A percentile compares a stretch with the other conserved stretches of the same genome.
Conservation (phyloP, 2,113 vertebrate genomes). For the Phylloscopus whistleri region DNA sequence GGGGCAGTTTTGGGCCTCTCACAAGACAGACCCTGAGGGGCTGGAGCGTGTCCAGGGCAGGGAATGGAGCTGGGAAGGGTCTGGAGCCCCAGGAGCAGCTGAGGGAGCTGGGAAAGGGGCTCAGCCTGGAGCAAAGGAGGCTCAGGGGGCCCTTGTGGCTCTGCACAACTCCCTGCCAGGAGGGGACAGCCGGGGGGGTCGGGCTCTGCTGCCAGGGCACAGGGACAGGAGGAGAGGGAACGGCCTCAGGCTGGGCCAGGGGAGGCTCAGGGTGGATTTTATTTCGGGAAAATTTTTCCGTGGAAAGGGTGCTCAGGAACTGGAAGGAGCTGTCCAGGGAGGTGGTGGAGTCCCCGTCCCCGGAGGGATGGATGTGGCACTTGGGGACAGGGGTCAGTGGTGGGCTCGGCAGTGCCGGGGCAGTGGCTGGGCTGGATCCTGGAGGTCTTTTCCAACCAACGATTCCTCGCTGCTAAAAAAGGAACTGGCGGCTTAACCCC, state of each 20-base stretch:
- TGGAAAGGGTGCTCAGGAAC: background rate
- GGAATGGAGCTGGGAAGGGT: rapidly evolving
- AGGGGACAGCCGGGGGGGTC: too few species aligned
- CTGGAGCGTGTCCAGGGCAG: rapidly evolving
- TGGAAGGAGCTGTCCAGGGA: background rate
- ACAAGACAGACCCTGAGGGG: background rate
- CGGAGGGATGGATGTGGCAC: background rate
- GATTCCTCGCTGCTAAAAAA: background rate
- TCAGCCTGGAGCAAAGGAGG: too few species aligned
- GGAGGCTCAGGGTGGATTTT: rapidly evolving
- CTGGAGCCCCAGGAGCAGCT: too few species aligned
- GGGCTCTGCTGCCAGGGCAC: background rate
- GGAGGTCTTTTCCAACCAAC: background rate
- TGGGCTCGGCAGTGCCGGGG: background rate
- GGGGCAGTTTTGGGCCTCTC: background rate
- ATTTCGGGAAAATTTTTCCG: background rate
- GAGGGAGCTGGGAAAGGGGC: too few species aligned
- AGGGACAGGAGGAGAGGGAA: background rate
- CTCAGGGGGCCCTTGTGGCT: too few species aligned
- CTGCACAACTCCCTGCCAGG: too few species aligned
- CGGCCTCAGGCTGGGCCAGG: background rate
- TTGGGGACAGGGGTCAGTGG: background rate
- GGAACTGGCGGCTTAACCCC: background rate
- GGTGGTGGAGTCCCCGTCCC: rapidly evolving
- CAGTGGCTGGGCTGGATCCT: background rate